Conservation (phyloP, 2,113 vertebrate genomes). For the Semicossyphus pulcher region DNA sequence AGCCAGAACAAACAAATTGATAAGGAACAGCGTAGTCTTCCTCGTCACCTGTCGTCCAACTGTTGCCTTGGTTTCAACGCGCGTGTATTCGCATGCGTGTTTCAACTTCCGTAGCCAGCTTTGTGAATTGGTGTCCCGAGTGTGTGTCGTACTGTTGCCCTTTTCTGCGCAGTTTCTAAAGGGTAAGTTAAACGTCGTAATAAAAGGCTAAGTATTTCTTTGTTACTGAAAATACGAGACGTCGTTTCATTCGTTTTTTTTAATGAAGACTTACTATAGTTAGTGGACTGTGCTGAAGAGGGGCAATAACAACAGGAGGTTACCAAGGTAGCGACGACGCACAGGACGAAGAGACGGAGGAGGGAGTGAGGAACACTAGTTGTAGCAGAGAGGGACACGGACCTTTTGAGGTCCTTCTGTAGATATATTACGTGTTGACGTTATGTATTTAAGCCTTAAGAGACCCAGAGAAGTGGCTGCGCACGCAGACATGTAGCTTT, state of each 20-base stretch:
- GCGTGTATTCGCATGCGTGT: not conserved
- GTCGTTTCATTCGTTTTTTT: not conserved
- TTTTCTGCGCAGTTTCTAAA: constrained; percentile 12
- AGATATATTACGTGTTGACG: too few relatives aligned
- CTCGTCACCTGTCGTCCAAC: not conserved
- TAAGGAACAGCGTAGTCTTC: too few relatives aligned
- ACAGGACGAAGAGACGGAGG: constrained; percentile 10
- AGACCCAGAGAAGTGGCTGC: not conserved
- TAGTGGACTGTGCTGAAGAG: not conserved
- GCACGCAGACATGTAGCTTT: not conserved
- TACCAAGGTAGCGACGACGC: constrained; percentile 51
- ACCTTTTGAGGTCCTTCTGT: not conserved
- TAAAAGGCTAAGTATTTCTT: not conserved
- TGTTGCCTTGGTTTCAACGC: constrained; percentile 53
- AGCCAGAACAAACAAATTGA: too few relatives aligned
- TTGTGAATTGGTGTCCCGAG: constrained; percentile 25
- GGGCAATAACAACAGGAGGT: not conserved
- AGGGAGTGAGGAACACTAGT: not conserved
- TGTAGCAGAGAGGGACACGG: not conserved
- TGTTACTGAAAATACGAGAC: not conserved
- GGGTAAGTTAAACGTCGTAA: constrained; percentile 5
- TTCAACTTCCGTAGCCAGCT: constrained; percentile 5
- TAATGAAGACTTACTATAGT: not conserved
- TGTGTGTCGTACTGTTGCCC: not conserved
- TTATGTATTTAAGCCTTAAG: not conserved